Evolutionary conservation across 2,113 vertebrate genomes (phyloP), one percentile per base, ranked within the genome.

Genomic region (Platichthys flesus): DNA sequence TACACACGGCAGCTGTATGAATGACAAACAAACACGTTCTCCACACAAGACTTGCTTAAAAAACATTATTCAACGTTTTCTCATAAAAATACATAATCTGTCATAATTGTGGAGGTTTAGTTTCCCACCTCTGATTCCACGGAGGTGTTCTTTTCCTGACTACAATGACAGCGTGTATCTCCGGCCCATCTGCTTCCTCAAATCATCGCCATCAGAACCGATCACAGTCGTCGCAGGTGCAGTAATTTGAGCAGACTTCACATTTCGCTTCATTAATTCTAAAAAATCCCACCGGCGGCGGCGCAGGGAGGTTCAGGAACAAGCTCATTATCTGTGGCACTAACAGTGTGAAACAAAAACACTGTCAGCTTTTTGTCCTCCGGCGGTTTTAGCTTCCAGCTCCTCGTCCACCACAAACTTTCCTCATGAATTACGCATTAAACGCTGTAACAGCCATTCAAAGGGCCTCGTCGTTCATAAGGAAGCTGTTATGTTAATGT

Each of bases 341-440:
- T 12, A 54, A 54, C 51, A 20, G 51, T 1, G 14, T 57, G 40
- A 42, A 42, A 42, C 40, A 42, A 42, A 42, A 42, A 42, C 40
- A 13, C 40, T 42, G 9, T 37, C 35, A 9, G 35, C 35, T 37
- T 37, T 59, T 31, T 23, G 16, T 66, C 56, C 63, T 42, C 54
- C 24, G 56, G 45, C 12, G 40, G 9, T 42, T 42, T 49, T 2
- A 18, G 15, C 40, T 42, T 42, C 40, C 10, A 13, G 40, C 40
- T 42, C 40, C 9, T 10, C 12, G 12, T 42, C 40, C 0, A 42
- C 40, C 40, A 0, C 4, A 66, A 51, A 47, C 63, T 57, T 67
- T 54, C 15, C 62, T 78, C 61, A 78, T 75, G 64, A 90, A 80
- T 85, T 73, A 78, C 56, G 64, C 73, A 84, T 77, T 16, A 66